A percentile compares a stretch with the other conserved stretches of the same genome.
Evolutionary conservation across 2,888 invertebrate species (phyloP).

Genomic region (Chalcis sispes): DNA sequence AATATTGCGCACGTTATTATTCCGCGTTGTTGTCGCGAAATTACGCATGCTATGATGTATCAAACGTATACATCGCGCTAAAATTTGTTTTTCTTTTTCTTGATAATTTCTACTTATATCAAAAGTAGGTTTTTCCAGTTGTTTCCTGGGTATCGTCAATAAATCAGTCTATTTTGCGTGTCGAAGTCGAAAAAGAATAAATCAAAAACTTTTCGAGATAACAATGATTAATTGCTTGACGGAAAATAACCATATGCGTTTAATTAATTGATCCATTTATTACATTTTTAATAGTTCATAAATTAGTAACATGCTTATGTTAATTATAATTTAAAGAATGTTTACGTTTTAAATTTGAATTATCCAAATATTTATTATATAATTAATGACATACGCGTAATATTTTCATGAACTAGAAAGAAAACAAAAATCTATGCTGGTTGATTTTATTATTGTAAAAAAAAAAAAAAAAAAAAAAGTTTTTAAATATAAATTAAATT

Average conservation of each 20-base stretch:
- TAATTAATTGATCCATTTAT: too few species aligned
- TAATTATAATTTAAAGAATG: too few species aligned
- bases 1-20: constrained; percentile 7
- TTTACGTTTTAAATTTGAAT: too few species aligned
- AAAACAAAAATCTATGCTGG: too few species aligned
- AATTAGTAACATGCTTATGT: too few species aligned
- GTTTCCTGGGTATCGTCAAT: constrained; percentile 8
- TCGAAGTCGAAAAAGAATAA: constrained; percentile 1
- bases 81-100: not conserved
- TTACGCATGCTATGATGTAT: not conserved
- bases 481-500: too few species aligned
- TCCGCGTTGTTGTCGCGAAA: not conserved
- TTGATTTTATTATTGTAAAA: too few species aligned
- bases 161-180: constrained; percentile 9
- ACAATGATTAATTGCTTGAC: constrained; percentile 11
- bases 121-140: not conserved
- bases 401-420: too few species aligned
- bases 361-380: too few species aligned
- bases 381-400: too few species aligned
- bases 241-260: not conserved
- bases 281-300: too few species aligned
- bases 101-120: not conserved
- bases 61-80: not conserved
- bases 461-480: too few species aligned
- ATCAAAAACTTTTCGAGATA: constrained; percentile 20